These are phyloP conservation scores for Urosaurus nigricauda DNA, from an alignment of 2,797 vertebrate species.

Conservation along the genomic window DNA sequence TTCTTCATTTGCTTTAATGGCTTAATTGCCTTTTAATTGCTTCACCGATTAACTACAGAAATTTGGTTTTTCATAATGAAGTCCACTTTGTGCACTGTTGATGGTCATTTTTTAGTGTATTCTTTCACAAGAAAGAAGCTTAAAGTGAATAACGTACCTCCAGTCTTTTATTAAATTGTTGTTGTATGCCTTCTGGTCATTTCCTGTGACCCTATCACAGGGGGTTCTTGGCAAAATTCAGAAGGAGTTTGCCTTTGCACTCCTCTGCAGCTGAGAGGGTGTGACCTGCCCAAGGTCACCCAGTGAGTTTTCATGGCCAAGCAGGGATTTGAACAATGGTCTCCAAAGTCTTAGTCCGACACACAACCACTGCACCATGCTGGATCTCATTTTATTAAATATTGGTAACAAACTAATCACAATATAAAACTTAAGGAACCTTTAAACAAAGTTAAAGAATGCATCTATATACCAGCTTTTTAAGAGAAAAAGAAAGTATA, in stretches of 20 bases:
- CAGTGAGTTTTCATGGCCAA: too few relatives aligned
- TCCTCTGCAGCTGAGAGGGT: too few relatives aligned
- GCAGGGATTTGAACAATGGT: too few relatives aligned
- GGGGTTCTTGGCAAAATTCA: too few relatives aligned
- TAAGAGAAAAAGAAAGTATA: background rate
- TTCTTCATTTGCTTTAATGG: background rate
- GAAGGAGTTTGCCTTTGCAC: too few relatives aligned
- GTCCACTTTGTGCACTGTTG: background rate
- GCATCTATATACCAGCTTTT: background rate
- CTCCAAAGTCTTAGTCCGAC: too few relatives aligned
- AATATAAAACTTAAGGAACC: background rate
- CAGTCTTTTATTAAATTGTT: background rate
- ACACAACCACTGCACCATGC: too few relatives aligned
- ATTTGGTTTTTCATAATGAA: conserved; percentile 11
- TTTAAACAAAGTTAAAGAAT: background rate
- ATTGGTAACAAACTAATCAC: background rate
- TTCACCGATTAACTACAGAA: background rate
- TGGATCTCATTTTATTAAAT: background rate
- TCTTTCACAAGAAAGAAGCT: background rate
- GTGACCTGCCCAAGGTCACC: too few relatives aligned
- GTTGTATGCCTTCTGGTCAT: too few relatives aligned
- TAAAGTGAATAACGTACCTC: background rate
- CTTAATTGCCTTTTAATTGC: conserved; percentile 8
- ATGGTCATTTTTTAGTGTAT: background rate
- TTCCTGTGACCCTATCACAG: too few relatives aligned